Evolutionary conservation across 2,797 vertebrate genomes (phyloP).

Genomic region (Aulostomus chinensis): DNA sequence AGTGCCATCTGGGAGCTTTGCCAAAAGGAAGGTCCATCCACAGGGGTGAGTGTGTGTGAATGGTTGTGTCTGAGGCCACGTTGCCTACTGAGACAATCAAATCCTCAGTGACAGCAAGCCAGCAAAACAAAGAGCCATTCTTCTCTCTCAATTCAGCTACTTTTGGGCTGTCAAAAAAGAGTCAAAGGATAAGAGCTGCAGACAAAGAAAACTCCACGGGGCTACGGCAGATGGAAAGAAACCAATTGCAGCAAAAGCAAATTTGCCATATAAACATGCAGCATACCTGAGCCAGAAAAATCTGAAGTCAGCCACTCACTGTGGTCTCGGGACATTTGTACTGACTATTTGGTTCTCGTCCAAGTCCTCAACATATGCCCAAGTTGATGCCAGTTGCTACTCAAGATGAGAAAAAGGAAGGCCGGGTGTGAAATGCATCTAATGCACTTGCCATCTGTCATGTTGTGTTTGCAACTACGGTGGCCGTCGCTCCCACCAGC

Average conservation of each 20-base stretch:
- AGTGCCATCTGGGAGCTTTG: conserved; percentile 63
- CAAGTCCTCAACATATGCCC: conserved; percentile 30
- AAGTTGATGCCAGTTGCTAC: conserved; percentile 31
- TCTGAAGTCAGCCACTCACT: conserved; percentile 27
- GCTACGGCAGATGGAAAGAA: conserved; percentile 35
- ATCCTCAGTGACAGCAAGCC: conserved; percentile 72
- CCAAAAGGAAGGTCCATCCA: conserved; percentile 71
- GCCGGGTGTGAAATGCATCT: conserved; percentile 35
- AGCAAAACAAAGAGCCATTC: conserved; percentile 70
- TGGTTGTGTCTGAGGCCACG: conserved; percentile 52
- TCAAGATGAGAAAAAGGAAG: conserved; percentile 17
- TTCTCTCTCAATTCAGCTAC: conserved; percentile 62
- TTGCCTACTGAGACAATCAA: conserved; percentile 71
- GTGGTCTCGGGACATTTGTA: conserved; percentile 7
- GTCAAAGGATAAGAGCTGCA: conserved; percentile 56
- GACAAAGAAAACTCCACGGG: conserved; percentile 57
- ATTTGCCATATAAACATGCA: conserved; percentile 37
- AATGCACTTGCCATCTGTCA: conserved; percentile 60
- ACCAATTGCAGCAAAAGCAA: conserved; percentile 44
- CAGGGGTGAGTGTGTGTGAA: conserved; percentile 53
- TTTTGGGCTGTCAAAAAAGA: conserved; percentile 61
- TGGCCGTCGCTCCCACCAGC: conserved; percentile 11
- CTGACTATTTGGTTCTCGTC: conserved; percentile 25
- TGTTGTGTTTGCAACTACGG: conserved; percentile 5
- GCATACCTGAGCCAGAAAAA: conserved; percentile 51